These are phyloP conservation scores for Diplogasteroides magnus DNA, from an alignment of 1,140 invertebrate genomes.

Conservation along the genomic window DNA sequence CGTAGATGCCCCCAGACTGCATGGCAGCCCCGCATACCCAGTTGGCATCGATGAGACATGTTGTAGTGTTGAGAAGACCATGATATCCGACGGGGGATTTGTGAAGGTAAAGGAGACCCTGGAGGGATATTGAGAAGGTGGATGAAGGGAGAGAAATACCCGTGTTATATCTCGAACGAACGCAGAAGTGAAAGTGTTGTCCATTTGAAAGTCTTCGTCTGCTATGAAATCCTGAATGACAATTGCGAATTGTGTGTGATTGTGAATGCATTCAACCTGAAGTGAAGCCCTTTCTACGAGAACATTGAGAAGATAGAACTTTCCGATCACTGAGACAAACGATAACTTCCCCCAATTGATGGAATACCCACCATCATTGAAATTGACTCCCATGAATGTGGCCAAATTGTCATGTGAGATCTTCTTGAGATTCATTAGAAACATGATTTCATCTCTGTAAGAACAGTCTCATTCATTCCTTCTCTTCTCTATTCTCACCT, in stretches of 20 bases:
- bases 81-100: constrained; percentile 48
- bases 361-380: no score
- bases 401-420: constrained; percentile 45
- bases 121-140: background rate
- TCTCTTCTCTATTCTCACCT: constrained; percentile 17
- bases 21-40: no score
- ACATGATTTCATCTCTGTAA: constrained; percentile 36
- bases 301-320: constrained; percentile 44
- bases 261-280: constrained; percentile 27
- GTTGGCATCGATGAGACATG: constrained; percentile 51
- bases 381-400: constrained; percentile 43
- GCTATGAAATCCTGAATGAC: constrained; percentile 41
- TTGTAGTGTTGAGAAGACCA: constrained; percentile 38
- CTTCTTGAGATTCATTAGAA: constrained; percentile 40
- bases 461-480: background rate
- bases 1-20: no score
- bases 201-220: constrained; percentile 46
- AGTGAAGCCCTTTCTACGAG: constrained; percentile 44
- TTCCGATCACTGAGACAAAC: background rate
- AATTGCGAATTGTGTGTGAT: background rate
- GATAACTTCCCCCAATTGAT: no score
- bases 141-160: background rate
- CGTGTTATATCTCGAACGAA: constrained; percentile 34
- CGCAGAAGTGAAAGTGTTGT: constrained; percentile 43
- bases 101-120: constrained; percentile 45